Base-by-base conservation (phyloP, 2,113 vertebrate species). In the Pygoscelis antarcticus region DNA sequence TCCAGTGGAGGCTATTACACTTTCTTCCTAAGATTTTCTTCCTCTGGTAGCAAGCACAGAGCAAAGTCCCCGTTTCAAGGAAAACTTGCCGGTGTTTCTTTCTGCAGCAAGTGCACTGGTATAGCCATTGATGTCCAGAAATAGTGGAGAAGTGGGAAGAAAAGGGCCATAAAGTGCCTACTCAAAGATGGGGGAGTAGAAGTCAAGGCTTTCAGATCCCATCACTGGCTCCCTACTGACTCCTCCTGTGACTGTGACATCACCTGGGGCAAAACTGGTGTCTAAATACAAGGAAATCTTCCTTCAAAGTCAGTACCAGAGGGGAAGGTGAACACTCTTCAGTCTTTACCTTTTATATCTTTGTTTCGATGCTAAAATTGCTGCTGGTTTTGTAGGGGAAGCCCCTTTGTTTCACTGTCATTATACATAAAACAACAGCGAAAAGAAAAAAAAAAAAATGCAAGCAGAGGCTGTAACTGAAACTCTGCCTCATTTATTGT, bases 141-240 rank as follows among this genome's bases (percentile, higher is more conserved):
- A 54, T 1, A 51, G 20, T 4, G 12, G 29, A 58, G 22, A 54
- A 36, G 10, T 61, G 29, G 36, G n/a, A 49, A 83, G 27, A n/a
- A 89, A 93, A 74, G 42, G 27, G 13, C 11, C 20, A 46, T 9
- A 11, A 95, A 83, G 16, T 16, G 23, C 36, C 12, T 76, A 10
- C 30, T 52, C 26, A 44, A 76, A 32, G 87, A 30, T 22, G 4
- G 11, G 8, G 10, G 22, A 66, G 27, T 19, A 51, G n/a, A 23
- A 80, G 32, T 11, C 15, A 83, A 15, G 23, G 23, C 7, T 64
- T 88, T 30, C 12, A 76, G 19, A 68, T n/a, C 15, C 34, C 27
- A 44, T 32, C 0, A 0, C 13, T 68, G n/a, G 17, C 10, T 87
- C 38, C 25, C 68, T n/a, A 16, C 5, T 29, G 46, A 64, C 47